phyloP scores from a whole-genome alignment of 1,140 invertebrate genomes.

The Laupala kohalensis region DNA sequence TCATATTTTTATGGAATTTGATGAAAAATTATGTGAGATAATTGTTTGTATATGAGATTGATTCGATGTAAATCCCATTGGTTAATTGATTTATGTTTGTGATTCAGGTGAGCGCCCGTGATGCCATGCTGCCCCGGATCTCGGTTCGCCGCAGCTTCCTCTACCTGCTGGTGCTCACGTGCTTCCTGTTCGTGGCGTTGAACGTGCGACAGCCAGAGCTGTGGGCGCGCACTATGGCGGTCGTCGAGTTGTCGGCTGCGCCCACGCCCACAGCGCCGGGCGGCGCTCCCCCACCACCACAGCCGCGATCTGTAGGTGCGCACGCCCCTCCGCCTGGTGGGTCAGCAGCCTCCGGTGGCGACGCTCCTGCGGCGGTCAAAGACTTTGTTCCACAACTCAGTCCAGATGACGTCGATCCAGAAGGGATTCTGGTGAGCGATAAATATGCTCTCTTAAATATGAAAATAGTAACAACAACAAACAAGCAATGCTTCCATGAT shows the following conservation, averaged over 20 bases:
- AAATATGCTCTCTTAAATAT: too few species aligned
- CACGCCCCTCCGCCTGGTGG: too few species aligned
- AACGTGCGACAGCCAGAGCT: constrained; percentile 30
- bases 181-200: constrained; percentile 30
- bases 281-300: too few species aligned
- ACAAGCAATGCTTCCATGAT: too few species aligned
- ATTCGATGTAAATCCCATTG: too few species aligned
- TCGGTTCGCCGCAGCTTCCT: constrained; percentile 35
- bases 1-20: too few species aligned
- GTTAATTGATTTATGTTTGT: too few species aligned
- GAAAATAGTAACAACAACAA: too few species aligned
- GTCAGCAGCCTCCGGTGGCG: too few species aligned
- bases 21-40: too few species aligned
- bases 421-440: background rate
- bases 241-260: constrained; percentile 10
- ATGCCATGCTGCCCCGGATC: constrained; percentile 26
- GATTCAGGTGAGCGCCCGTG: background rate
- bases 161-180: constrained; percentile 31
- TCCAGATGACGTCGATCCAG: background rate
- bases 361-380: background rate
- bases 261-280: background rate
- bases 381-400: background rate
- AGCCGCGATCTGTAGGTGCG: background rate
- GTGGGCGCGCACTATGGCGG: constrained; percentile 14
- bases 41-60: too few species aligned